A percentile compares a stretch with the other conserved stretches of the same genome.
Conservation (phyloP, 2,888 invertebrate species). For the Mythimna lalbum region DNA sequence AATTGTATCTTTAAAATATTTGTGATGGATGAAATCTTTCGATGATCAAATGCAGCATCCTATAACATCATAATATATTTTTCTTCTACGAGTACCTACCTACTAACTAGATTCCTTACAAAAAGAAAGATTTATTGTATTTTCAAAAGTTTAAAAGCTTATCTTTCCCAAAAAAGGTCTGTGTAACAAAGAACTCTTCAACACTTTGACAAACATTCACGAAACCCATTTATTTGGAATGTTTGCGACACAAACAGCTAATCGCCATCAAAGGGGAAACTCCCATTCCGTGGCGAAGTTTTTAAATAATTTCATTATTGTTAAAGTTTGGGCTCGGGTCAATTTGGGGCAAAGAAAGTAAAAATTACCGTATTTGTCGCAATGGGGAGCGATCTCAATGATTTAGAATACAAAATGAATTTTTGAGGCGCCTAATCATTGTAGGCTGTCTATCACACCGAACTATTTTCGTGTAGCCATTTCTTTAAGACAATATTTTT, state of each 20-base stretch:
- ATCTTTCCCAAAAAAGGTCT: constrained; percentile 14
- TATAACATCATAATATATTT: neutral
- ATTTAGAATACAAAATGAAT: constrained; percentile 61
- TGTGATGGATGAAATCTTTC: too few species aligned
- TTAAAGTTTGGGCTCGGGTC: constrained; percentile 61
- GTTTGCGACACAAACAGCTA: constrained; percentile 59
- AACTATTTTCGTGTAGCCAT: neutral
- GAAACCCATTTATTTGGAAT: constrained; percentile 54
- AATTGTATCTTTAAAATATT: too few species aligned
- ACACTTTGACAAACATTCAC: constrained; percentile 40
- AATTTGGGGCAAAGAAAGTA: constrained; percentile 60
- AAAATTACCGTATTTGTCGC: constrained; percentile 65
- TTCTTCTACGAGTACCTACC: neutral
- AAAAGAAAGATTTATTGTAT: constrained; percentile 6
- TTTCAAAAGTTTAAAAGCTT: constrained; percentile 13
- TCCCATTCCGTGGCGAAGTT: constrained; percentile 60
- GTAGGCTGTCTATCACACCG: constrained; percentile 52
- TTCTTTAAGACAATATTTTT: neutral
- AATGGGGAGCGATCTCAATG: constrained; percentile 56
- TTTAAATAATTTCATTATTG: constrained; percentile 69
- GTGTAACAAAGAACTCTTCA: constrained; percentile 38
- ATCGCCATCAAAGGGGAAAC: constrained; percentile 60
- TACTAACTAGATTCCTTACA: neutral
- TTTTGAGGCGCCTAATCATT: constrained; percentile 57
- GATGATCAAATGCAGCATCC: neutral